Evolutionary conservation across 2,888 invertebrate genomes (phyloP), one percentile per base, ranked within the genome.

Genomic region (Drosophila anomelani): DNA sequence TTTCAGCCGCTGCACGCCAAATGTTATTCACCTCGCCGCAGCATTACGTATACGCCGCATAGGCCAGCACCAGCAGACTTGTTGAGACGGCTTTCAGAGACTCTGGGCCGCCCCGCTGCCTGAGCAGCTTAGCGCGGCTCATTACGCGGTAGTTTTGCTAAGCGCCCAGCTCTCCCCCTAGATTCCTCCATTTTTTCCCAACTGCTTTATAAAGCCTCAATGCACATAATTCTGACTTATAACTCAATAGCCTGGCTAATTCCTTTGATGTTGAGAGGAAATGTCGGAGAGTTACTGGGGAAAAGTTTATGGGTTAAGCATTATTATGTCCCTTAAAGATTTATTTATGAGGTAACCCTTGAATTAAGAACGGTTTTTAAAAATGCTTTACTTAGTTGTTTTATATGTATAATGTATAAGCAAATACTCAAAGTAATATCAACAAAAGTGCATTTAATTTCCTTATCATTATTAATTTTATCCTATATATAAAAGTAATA

Each of bases 41-140:
- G 26, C 62, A 78, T 86, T 80, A 86, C 81, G 88, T 86, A 88
- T 84, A 86, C 83, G 89, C 81, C 54, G 58, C 70, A 61, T 66
- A 54, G 51, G 41, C 61, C 75, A 78, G 41, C 26, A 5, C n/a
- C 34, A 15, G 15, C 51, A n/a, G 76, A 83, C 86, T 84, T 88
- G 83, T 84, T 84, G 83, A 84, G 83, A 86, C 84, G 39, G 66
- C 86, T 85, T 78, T 74, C 53, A 47, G 53, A 56, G 53, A 56
- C 55, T 46, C 54, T 66, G 34, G 53, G 61, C 51, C 38, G 43
- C 20, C 13, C 51, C 38, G 43, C 20, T 13, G 51, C 57, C 58
- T 47, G 71, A 49, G 34, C 58, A 47, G 73, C 70, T 60, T 72
- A 71, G 49, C 61, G 73, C 32, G 60, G 73, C 73, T 71, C 73